These are phyloP conservation scores for Drosophila dunni DNA, from an alignment of 1,140 invertebrate genomes.

Conservation along the genomic window DNA sequence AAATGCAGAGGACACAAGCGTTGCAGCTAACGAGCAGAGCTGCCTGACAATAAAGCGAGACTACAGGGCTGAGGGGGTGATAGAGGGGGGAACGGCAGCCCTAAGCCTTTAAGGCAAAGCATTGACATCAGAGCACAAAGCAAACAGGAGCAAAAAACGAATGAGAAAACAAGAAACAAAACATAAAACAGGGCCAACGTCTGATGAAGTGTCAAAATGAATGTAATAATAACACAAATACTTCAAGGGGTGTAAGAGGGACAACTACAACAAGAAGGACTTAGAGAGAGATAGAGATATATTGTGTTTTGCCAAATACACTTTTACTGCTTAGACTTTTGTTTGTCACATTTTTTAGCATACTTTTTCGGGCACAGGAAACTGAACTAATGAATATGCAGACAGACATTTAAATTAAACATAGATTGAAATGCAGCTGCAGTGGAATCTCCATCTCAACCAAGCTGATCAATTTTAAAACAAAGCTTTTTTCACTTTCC, in stretches of 20 bases:
- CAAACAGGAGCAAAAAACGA: conserved; percentile 61
- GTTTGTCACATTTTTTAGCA: conserved; percentile 36
- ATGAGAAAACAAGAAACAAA: conserved; percentile 26
- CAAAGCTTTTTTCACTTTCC: conserved; percentile 6
- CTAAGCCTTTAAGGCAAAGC: conserved; percentile 79
- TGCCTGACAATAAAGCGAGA: conserved; percentile 58
- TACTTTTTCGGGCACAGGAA: conserved; percentile 29
- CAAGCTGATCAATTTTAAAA: conserved; percentile 16
- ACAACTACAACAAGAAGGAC: no score
- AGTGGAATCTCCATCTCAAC: background rate
- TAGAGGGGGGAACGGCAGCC: conserved; percentile 3
- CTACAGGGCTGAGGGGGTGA: background rate
- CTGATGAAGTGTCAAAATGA: conserved; percentile 83
- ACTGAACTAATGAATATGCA: conserved; percentile 47
- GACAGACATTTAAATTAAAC: conserved; percentile 16
- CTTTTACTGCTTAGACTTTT: conserved; percentile 62
- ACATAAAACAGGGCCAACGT: conserved; percentile 68
- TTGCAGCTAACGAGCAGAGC: conserved; percentile 72
- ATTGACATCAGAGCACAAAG: conserved; percentile 77
- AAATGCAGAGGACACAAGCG: conserved; percentile 75
- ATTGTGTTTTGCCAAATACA: conserved; percentile 56
- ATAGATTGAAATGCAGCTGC: background rate
- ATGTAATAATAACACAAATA: conserved; percentile 80
- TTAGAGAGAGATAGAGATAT: background rate
- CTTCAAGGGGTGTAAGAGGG: conserved; percentile 21